These are phyloP conservation scores for Lumbricus terrestris DNA, from an alignment of 2,888 invertebrate species.

Conservation along the genomic window DNA sequence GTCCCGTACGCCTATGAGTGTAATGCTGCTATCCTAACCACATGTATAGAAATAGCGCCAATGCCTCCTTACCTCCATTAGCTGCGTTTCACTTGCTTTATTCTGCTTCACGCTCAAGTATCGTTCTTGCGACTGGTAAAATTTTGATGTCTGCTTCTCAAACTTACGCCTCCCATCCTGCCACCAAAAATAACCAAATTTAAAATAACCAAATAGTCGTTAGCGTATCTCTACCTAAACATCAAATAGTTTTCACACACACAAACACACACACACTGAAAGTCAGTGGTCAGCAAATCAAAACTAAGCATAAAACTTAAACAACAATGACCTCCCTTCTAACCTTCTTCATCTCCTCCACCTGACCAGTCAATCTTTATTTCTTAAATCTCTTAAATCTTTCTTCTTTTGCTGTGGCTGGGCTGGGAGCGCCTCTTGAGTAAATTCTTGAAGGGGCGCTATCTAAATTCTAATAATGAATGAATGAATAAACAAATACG, in stretches of 20 bases:
- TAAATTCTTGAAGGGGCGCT: too few relatives aligned
- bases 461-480: too few relatives aligned
- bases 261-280: not conserved
- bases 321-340: too few relatives aligned
- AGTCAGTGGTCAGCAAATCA: not conserved
- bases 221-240: not conserved
- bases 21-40: too few relatives aligned
- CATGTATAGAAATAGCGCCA: too few relatives aligned
- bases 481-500: too few relatives aligned
- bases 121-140: constrained; percentile 92
- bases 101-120: constrained; percentile 67
- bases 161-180: constrained; percentile 94
- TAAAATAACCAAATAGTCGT: not conserved
- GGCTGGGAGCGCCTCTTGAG: too few relatives aligned
- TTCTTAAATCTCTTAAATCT: too few relatives aligned
- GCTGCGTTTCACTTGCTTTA: constrained; percentile 63
- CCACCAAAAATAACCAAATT: constrained; percentile 43
- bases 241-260: not conserved
- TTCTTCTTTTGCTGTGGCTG: too few relatives aligned
- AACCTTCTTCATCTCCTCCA: too few relatives aligned
- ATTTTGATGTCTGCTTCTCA: constrained; percentile 95
- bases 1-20: too few relatives aligned
- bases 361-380: too few relatives aligned
- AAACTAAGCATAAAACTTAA: not conserved
- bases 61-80: constrained; percentile 30